Conservation (phyloP, 2,113 vertebrate species). For the Centropus unirufus region DNA sequence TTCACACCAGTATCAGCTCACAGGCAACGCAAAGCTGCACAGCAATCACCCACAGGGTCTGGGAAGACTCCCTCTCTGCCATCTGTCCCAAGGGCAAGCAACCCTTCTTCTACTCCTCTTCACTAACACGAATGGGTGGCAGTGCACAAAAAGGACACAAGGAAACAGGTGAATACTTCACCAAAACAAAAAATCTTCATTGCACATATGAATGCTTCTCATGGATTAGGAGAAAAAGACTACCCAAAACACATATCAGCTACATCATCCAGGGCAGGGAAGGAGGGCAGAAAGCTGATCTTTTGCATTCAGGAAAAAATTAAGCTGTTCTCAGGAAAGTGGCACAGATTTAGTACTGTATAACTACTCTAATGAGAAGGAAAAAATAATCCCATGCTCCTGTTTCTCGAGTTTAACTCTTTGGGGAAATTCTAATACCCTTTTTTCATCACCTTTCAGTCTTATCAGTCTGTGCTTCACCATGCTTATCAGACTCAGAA, state of each 20-base stretch:
- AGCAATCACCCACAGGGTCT: background rate
- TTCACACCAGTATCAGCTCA: background rate
- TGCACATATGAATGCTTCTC: background rate
- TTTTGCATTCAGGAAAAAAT: background rate
- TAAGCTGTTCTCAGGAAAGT: background rate
- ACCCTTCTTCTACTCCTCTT: background rate
- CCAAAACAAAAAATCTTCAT: background rate
- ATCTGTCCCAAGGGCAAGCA: background rate
- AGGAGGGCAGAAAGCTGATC: background rate
- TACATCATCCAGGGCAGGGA: rapidly evolving
- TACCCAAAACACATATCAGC: background rate
- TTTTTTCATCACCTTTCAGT: background rate
- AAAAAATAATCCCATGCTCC: background rate
- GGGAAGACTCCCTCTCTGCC: background rate
- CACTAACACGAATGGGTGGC: background rate
- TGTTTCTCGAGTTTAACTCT: background rate
- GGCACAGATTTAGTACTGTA: background rate
- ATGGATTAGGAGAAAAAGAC: background rate
- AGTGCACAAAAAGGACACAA: rapidly evolving
- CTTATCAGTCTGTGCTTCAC: background rate
- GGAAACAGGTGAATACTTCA: background rate
- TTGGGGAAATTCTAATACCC: background rate
- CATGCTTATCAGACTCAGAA: background rate
- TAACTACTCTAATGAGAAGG: background rate
- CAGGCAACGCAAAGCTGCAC: background rate